Evolutionary conservation across 2,113 vertebrate genomes (phyloP).

Genomic region (Jacana jacana): DNA sequence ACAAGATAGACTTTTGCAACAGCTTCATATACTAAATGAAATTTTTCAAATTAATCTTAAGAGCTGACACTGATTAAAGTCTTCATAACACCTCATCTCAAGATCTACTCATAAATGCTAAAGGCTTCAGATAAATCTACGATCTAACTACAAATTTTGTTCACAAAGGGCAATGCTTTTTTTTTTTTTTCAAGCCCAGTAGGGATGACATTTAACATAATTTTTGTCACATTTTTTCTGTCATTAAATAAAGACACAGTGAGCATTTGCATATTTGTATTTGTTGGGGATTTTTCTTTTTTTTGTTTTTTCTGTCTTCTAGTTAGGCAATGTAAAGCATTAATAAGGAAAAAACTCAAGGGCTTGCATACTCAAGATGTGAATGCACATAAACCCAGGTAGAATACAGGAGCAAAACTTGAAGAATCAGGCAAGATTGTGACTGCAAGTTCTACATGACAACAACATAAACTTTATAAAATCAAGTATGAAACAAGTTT

Average conservation of each 20-base stretch:
- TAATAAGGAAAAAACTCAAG: background rate
- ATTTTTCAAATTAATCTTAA: background rate
- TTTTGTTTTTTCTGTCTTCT: background rate
- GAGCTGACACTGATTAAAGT: constrained; percentile 15
- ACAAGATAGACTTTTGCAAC: constrained; percentile 33
- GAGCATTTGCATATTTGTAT: background rate
- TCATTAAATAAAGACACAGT: background rate
- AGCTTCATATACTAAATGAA: constrained; percentile 41
- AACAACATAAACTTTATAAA: background rate
- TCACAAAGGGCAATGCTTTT: background rate
- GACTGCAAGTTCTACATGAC: background rate
- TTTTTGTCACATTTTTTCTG: background rate
- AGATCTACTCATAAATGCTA: constrained; percentile 15
- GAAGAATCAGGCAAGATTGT: background rate
- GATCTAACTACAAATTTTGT: background rate
- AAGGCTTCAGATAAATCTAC: constrained; percentile 3
- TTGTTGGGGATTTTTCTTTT: background rate
- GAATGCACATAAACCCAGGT: background rate
- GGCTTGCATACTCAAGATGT: background rate
- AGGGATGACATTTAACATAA: background rate
- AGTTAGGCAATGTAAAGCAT: background rate
- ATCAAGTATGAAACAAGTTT: background rate
- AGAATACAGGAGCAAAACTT: background rate
- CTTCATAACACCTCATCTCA: background rate
- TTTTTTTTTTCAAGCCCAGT: background rate